Evolutionary conservation across 1,140 invertebrate species (phyloP).

Genomic region (Rhopalosiphum padi): DNA sequence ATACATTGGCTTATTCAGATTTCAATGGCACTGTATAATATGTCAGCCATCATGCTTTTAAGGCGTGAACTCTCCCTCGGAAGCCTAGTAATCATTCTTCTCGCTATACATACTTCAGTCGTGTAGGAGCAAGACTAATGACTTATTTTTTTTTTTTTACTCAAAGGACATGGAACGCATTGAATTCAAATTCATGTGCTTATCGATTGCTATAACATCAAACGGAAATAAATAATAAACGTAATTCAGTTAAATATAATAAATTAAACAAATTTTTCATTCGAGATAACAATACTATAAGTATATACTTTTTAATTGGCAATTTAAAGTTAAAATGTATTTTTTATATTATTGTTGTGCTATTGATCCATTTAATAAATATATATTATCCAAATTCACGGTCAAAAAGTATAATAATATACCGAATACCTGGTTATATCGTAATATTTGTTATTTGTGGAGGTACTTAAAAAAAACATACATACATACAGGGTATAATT

Average conservation of each 20-base stretch:
- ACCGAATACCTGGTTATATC: neutral
- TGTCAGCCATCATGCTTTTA: neutral
- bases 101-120: neutral
- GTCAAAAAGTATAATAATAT: neutral
- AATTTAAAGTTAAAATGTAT: neutral
- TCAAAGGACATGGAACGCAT: neutral
- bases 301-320: neutral
- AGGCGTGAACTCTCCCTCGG: neutral
- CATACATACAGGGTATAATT: too few relatives aligned
- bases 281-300: neutral
- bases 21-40: conserved; percentile 4
- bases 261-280: neutral
- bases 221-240: neutral
- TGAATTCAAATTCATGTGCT: neutral
- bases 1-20: conserved; percentile 16
- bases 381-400: neutral
- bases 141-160: neutral
- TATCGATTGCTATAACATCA: neutral
- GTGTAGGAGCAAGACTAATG: neutral
- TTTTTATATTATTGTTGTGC: neutral
- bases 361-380: neutral
- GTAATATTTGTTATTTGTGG: too few relatives aligned
- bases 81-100: neutral
- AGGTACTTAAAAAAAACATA: too few relatives aligned
- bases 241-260: neutral